These are phyloP conservation scores for Odontamblyopus rebecca DNA, from an alignment of 2,797 vertebrate genomes.

Conservation along the genomic window DNA sequence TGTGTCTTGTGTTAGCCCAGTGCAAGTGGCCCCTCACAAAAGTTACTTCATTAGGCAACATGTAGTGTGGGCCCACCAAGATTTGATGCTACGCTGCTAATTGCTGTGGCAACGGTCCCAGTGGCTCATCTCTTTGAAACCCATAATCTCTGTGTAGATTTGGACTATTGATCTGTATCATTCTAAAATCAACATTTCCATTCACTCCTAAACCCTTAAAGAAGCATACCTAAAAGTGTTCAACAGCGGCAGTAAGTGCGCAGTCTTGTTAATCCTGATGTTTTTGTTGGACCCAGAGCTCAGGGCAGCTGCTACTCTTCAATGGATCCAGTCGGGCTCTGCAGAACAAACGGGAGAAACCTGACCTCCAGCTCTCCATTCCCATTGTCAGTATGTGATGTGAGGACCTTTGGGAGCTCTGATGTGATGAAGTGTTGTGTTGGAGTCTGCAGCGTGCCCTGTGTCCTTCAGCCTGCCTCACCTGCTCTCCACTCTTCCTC, in stretches of 20 bases:
- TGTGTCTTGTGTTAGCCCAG: too few species aligned
- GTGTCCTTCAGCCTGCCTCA: slow-evolving; percentile 45
- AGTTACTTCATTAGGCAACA: too few species aligned
- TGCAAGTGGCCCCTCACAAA: too few species aligned
- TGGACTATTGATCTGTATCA: background rate
- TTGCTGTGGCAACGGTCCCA: background rate
- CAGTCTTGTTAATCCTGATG: slow-evolving; percentile 29
- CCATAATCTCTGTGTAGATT: background rate
- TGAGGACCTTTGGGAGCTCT: slow-evolving; percentile 14
- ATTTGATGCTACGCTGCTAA: background rate
- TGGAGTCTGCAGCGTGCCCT: background rate
- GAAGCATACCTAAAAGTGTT: background rate
- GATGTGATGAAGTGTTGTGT: slow-evolving; percentile 33
- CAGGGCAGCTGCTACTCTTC: slow-evolving; percentile 18
- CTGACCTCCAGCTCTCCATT: slow-evolving; percentile 31
- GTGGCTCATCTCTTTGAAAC: background rate
- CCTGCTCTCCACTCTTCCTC: slow-evolving; percentile 28
- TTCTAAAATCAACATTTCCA: too few species aligned
- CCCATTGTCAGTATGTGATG: slow-evolving; percentile 31
- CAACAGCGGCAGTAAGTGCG: slow-evolving; percentile 13
- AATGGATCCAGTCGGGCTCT: slow-evolving; percentile 19
- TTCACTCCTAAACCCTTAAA: too few species aligned
- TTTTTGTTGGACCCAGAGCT: slow-evolving; percentile 5
- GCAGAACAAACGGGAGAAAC: slow-evolving; percentile 23
- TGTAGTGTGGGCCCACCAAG: too few species aligned